Percentiles rank a stretch among this genome's conserved stretches.
Evolutionary conservation across 2,113 vertebrate genomes (phyloP).

Genomic region (Bostrychus sinensis): DNA sequence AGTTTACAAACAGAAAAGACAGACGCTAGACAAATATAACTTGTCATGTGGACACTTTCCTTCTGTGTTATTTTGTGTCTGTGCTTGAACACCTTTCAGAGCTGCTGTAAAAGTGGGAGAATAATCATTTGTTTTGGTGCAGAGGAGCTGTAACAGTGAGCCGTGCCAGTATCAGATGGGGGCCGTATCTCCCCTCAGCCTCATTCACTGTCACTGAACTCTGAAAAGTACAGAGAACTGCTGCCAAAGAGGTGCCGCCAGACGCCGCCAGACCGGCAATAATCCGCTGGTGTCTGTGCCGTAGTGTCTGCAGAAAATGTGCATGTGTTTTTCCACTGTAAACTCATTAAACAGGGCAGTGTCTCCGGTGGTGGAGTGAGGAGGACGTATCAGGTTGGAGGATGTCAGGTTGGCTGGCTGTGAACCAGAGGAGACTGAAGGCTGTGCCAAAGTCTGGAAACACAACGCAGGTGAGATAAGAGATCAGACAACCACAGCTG

Average conservation of each 20-base stretch:
- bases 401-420: not conserved
- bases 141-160: not conserved
- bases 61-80: too few relatives aligned
- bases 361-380: not conserved
- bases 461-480: not conserved
- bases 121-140: not conserved
- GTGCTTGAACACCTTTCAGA: too few relatives aligned
- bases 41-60: too few relatives aligned
- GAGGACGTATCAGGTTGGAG: too few relatives aligned
- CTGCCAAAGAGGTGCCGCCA: constrained; percentile 16
- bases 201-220: constrained; percentile 19
- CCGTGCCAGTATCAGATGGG: not conserved
- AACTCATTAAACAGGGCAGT: constrained; percentile 7
- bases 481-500: not conserved
- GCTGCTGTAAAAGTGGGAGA: too few relatives aligned
- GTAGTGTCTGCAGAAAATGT: constrained; percentile 5
- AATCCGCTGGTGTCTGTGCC: constrained; percentile 13
- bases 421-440: not conserved
- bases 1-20: too few relatives aligned
- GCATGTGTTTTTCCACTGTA: not conserved
- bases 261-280: constrained; percentile 19
- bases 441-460: not conserved
- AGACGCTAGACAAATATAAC: too few relatives aligned
- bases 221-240: constrained; percentile 2
- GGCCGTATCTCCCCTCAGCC: not conserved